These are phyloP conservation scores for Augochlorella aurata DNA, from an alignment of 2,888 invertebrate species.

Conservation along the genomic window DNA sequence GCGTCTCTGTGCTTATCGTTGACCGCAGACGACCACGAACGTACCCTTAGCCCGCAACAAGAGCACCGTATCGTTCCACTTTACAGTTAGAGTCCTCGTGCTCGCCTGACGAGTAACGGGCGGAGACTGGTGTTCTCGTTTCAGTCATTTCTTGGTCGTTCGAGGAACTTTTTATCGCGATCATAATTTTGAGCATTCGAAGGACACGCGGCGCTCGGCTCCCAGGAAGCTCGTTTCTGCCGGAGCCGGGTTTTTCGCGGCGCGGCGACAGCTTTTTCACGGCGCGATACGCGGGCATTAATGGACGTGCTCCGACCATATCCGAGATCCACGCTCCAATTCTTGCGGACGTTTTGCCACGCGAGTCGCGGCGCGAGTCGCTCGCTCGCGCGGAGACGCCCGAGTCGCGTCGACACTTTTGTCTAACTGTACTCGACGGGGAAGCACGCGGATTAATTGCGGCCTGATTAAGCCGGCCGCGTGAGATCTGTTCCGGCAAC, in stretches of 20 bases:
- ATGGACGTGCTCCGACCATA: slow-evolving; percentile 68
- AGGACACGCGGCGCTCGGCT: neutral
- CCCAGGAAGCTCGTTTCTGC: slow-evolving; percentile 57
- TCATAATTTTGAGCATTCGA: slow-evolving; percentile 4
- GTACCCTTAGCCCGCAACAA: too few relatives aligned
- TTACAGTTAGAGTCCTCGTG: slow-evolving; percentile 9
- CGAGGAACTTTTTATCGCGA: slow-evolving; percentile 8
- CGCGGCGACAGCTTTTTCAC: slow-evolving; percentile 71
- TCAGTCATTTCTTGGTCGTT: slow-evolving; percentile 4
- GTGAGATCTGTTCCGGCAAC: slow-evolving; percentile 11
- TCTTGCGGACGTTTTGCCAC: slow-evolving; percentile 60
- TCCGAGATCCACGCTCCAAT: slow-evolving; percentile 72
- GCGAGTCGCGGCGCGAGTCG: neutral
- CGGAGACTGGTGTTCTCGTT: slow-evolving; percentile 1
- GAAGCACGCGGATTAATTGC: slow-evolving; percentile 51
- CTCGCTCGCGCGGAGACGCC: slow-evolving; percentile 34
- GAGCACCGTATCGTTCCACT: neutral
- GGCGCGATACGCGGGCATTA: slow-evolving; percentile 66
- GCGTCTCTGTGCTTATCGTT: too few relatives aligned
- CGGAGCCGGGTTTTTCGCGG: slow-evolving; percentile 58
- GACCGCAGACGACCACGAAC: too few relatives aligned
- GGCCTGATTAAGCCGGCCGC: slow-evolving; percentile 44
- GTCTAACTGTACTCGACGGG: slow-evolving; percentile 62
- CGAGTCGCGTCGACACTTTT: slow-evolving; percentile 56
- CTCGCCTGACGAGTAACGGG: slow-evolving; percentile 6